Evolutionary conservation across 2,888 invertebrate species (phyloP).

Genomic region (Romanomermis culicivorax): DNA sequence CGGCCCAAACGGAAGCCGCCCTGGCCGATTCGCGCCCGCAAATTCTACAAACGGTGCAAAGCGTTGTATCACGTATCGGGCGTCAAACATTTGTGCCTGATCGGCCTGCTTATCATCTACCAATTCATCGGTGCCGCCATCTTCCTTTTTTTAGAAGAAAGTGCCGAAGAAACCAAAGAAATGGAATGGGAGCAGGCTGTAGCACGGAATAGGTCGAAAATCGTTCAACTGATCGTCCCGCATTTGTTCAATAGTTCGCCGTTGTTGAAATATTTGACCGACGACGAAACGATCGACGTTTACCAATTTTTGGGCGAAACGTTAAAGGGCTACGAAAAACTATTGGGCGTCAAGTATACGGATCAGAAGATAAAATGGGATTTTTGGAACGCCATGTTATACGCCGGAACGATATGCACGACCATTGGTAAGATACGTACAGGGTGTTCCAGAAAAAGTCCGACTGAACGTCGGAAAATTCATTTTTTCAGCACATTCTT

Average conservation of each 20-base stretch:
- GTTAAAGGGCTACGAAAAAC: conserved; percentile 17
- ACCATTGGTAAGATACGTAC: conserved; percentile 20
- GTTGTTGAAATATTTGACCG: conserved; percentile 19
- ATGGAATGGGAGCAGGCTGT: neutral
- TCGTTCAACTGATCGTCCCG: conserved; percentile 18
- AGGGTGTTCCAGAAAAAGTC: neutral
- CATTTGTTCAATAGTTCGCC: conserved; percentile 22
- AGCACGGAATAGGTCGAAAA: conserved; percentile 15
- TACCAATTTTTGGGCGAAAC: conserved; percentile 10
- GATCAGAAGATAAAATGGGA: conserved; percentile 25
- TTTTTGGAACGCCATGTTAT: conserved; percentile 26
- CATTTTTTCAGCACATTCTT: no score
- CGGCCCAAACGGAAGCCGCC: no score
- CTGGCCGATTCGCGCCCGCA: neutral
- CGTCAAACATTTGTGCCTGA: conserved; percentile 8
- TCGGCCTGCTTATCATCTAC: conserved; percentile 9
- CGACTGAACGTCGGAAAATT: no score
- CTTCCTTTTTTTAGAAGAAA: conserved; percentile 7
- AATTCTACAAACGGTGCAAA: neutral
- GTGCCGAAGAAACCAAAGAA: conserved; percentile 2
- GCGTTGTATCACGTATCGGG: conserved; percentile 8
- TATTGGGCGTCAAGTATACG: conserved; percentile 19
- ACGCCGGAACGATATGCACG: conserved; percentile 23
- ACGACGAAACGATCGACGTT: conserved; percentile 17
- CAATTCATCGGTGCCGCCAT: conserved; percentile 9